Evolutionary conservation across 1,140 invertebrate species (phyloP).

Genomic region (Mylabris phalerata): DNA sequence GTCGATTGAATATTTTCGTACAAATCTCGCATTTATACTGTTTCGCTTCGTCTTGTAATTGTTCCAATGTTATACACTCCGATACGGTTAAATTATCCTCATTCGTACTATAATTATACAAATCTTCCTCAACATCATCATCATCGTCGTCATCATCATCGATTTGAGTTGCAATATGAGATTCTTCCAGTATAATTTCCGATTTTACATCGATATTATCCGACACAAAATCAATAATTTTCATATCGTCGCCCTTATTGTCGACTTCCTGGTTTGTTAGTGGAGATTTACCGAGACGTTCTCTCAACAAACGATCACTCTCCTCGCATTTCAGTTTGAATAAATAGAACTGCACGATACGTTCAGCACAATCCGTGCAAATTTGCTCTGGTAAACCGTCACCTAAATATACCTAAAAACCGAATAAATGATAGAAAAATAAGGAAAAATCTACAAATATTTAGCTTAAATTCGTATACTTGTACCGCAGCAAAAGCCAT

Average conservation of each 20-base stretch:
- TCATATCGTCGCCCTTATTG: no score
- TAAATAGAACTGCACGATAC: constrained; percentile 54
- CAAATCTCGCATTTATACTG: constrained; percentile 9
- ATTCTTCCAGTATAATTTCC: constrained; percentile 16
- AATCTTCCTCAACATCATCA: not conserved
- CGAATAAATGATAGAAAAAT: constrained; percentile 6
- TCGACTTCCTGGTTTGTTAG: not conserved
- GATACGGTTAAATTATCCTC: not conserved
- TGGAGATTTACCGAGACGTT: constrained; percentile 43
- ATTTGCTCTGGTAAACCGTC: constrained; percentile 59
- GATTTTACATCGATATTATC: constrained; percentile 15
- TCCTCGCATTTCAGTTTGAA: constrained; percentile 59
- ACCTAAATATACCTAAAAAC: constrained; percentile 45
- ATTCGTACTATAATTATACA: not conserved
- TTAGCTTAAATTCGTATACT: constrained; percentile 35
- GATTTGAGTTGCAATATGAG: not conserved
- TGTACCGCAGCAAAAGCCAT: constrained; percentile 48
- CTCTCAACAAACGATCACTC: constrained; percentile 49
- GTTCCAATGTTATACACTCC: no score
- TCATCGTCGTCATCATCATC: no score
- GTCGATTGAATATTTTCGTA: constrained; percentile 10
- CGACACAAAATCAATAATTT: no score
- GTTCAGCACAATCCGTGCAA: constrained; percentile 52
- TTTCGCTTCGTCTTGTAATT: not conserved
- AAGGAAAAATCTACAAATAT: not conserved